Evolutionary conservation across 2,888 invertebrate species (phyloP), one percentile per base, ranked within the genome.

Genomic region (Orgyia antiqua): DNA sequence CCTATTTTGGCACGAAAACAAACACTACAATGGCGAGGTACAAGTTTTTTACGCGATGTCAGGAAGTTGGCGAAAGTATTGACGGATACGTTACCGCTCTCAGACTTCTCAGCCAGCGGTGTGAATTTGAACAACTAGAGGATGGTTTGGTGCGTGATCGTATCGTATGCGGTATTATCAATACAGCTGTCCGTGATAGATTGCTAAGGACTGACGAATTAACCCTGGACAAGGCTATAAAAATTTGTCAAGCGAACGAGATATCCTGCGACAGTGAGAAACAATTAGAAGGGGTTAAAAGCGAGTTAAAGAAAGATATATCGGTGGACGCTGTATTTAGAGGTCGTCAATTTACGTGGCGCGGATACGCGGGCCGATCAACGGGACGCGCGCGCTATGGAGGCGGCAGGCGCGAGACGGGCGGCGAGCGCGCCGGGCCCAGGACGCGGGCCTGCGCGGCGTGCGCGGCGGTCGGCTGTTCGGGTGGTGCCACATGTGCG

Each of bases 121-220:
- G 24, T 12, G 11, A 7, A 7, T 24, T 24, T 12, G 7, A 24
- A 12, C 6, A 6, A 4, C 19, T 33, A 12, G 26, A 33, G 13
- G 23, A 38, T 2, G 30, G 25, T 8, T 23, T 38, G 3, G 31
- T 33, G 12, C 30, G 37, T 6, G 37, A 37, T 13, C 33, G 33
- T 10, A 37, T 37, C n/a, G 34, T 38, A 10, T 33, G 38, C 18
- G 38, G 38, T 4, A 27, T 38, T 17, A 13, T 12, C 3, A 30
- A 10, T 15, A 15, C 17, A 2, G 8, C 19, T 2, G 29, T 27
- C 7, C 10, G 30, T 7, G 34, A 34, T 10, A 13, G 30, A 8
- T 30, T 29, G n/a, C 23, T 34, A 2, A 10, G 30, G 9, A 13
- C 23, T 8, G 24, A 24, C 24, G 10, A 10, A 2, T 6, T 23